Evolutionary conservation across 1,140 invertebrate genomes (phyloP), one percentile per base, ranked within the genome.

Genomic region (Nixonia krombeini): DNA sequence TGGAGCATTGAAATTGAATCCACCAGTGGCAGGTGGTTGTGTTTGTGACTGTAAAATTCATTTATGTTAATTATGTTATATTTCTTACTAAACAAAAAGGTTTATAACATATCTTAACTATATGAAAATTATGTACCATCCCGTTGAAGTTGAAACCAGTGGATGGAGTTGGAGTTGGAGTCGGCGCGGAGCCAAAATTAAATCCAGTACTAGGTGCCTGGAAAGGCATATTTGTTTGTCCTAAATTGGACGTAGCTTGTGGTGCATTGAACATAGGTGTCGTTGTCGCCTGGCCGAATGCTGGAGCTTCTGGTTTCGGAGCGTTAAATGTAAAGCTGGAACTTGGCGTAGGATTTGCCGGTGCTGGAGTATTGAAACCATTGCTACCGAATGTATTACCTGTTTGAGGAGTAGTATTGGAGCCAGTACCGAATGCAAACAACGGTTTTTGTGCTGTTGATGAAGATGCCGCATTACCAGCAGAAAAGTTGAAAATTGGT

Each of bases 61-160:
- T 29, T 2, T 18, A 25, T 1, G 13, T 35, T 35, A 10, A 18
- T 28, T 41, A 45, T 16, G 40, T 51, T 40, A 29, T 12, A n/a
- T n/a, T n/a, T n/a, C n/a, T n/a, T n/a, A n/a, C n/a, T n/a, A n/a
- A n/a, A n/a, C n/a, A n/a, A n/a, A n/a, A n/a, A n/a, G n/a, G n/a
- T n/a, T n/a, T n/a, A n/a, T n/a, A n/a, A n/a, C n/a, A n/a, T n/a
- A n/a, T n/a, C n/a, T n/a, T n/a, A n/a, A n/a, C n/a, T n/a, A n/a
- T n/a, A n/a, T n/a, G n/a, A n/a, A n/a, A n/a, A n/a, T n/a, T n/a
- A n/a, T n/a, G n/a, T 61, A 80, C 78, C 42, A 55, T 59, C 28
- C 51, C 59, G 12, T 68, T 73, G 26, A 82, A 83, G 31, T 74
- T 81, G 15, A 83, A 83, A 26, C 76, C 76, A 23, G 70, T 56